These are phyloP conservation scores for Epiperipatus broadwayi DNA, from an alignment of 2,888 invertebrate genomes.

Conservation along the genomic window DNA sequence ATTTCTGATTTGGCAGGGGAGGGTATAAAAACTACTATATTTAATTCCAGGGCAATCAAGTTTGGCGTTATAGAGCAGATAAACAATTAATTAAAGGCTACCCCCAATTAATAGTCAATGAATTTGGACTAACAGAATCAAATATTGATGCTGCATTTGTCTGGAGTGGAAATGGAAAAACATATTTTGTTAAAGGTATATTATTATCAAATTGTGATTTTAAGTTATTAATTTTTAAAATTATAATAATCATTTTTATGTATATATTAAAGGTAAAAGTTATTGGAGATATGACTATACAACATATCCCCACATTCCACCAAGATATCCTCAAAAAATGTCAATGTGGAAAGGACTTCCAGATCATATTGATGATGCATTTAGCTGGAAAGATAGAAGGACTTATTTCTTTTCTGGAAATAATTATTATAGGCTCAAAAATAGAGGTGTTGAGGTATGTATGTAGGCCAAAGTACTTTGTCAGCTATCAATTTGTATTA, in stretches of 20 bases:
- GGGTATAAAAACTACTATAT: too few relatives aligned
- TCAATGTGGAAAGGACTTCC: constrained; percentile 85
- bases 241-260: too few relatives aligned
- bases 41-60: too few relatives aligned
- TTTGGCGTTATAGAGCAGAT: too few relatives aligned
- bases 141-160: constrained; percentile 83
- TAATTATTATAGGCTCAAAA: constrained; percentile 84
- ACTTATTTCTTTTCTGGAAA: constrained; percentile 90
- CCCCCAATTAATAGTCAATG: too few relatives aligned
- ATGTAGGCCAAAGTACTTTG: too few relatives aligned
- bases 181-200: constrained; percentile 87
- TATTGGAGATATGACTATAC: constrained; percentile 89
- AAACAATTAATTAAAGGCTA: too few relatives aligned
- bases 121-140: too few relatives aligned
- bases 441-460: constrained; percentile 69
- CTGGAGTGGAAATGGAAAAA: constrained; percentile 92
- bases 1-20: too few relatives aligned
- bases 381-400: constrained; percentile 81
- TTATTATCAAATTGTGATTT: too few relatives aligned
- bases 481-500: too few relatives aligned
- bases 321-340: constrained; percentile 63
- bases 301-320: constrained; percentile 65
- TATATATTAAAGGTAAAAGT: constrained; percentile 39
- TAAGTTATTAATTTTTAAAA: too few relatives aligned
- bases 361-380: constrained; percentile 63